A percentile compares a stretch with the other conserved stretches of the same genome.
These are phyloP conservation scores for Mesocentrotus franciscanus DNA, from an alignment of 53 echinoderm and acorn worm species.

Conservation along the genomic window DNA sequence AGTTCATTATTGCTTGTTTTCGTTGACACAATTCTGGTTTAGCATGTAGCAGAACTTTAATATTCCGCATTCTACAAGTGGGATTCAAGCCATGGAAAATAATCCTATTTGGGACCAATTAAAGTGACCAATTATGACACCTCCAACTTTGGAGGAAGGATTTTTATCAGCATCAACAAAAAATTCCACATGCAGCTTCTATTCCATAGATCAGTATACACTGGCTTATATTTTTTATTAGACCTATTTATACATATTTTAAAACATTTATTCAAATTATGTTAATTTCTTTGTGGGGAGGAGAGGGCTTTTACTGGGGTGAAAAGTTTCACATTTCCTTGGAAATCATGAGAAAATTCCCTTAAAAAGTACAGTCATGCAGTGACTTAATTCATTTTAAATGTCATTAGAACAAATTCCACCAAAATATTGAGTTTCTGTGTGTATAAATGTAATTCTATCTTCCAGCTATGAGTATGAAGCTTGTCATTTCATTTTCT, in stretches of 20 bases:
- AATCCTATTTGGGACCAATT: too few species aligned
- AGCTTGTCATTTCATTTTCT: background rate
- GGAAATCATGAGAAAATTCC: too few species aligned
- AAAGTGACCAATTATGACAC: too few species aligned
- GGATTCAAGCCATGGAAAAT: too few species aligned
- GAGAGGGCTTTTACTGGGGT: background rate
- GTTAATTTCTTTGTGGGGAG: background rate
- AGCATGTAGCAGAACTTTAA: too few species aligned
- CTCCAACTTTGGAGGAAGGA: too few species aligned
- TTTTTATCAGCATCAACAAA: too few species aligned
- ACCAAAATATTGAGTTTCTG: background rate
- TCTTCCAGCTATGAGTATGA: background rate
- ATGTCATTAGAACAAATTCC: background rate
- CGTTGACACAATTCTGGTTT: background rate
- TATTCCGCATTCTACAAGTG: too few species aligned
- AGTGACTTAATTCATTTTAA: too few species aligned
- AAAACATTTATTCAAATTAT: background rate
- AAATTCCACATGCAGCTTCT: too few species aligned
- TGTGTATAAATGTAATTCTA: background rate
- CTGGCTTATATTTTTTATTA: background rate
- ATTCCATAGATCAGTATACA: background rate
- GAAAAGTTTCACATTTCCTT: background rate
- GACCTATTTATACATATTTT: background rate
- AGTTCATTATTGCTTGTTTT: background rate
- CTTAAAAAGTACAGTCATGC: too few species aligned